Evolutionary conservation across 1,140 invertebrate species (phyloP), one percentile per base, ranked within the genome.

Genomic region (Coelopa frigida): DNA sequence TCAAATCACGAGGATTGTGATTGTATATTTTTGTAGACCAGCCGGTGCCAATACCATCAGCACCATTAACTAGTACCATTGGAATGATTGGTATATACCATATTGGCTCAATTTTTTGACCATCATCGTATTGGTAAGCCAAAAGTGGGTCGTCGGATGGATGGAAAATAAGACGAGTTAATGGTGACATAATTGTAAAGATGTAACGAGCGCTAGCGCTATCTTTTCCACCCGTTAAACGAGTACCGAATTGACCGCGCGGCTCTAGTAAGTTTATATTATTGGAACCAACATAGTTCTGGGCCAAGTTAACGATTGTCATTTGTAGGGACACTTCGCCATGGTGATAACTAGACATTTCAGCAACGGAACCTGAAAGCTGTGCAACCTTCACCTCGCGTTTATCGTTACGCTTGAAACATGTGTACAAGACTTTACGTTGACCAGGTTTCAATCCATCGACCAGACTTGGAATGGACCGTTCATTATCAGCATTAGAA

Each of bases 11-110:
- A 2, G 94, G 89, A 75, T 98, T 94, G 61, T 92, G 94, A 67
- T 98, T 98, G 0, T 90, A 89, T 61, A 99, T 89, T 71, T 94
- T 96, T 0, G 96, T 99, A 71, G 93, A 94, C 95, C 95, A 99
- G 20, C 94, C 96, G 3, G 96, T 99, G 22, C 96, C 96, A 59
- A 99, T 99, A 53, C 96, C 96, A 55, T 98, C 94, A 39, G 94
- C 87, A 11, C 96, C 96, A 70, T 99, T 99, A 0, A 98, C 87
- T 21, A 99, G 72, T 12, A 98, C 79, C 87, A 96, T 98, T 1
- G 96, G 97, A 50, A 99, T 83, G 48, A 99, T 89, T 1, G 97
- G 97, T 3, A 91, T 73, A 68, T 99, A 99, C 77, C 85, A 90
- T 11, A 87, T 75, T 0, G 93, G 93, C 71, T 99, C 96, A 54